These are phyloP conservation scores for Sanderia malayensis DNA, from an alignment of 30 jellyfish, hydroid and myxozoan genomes.

Conservation along the genomic window DNA sequence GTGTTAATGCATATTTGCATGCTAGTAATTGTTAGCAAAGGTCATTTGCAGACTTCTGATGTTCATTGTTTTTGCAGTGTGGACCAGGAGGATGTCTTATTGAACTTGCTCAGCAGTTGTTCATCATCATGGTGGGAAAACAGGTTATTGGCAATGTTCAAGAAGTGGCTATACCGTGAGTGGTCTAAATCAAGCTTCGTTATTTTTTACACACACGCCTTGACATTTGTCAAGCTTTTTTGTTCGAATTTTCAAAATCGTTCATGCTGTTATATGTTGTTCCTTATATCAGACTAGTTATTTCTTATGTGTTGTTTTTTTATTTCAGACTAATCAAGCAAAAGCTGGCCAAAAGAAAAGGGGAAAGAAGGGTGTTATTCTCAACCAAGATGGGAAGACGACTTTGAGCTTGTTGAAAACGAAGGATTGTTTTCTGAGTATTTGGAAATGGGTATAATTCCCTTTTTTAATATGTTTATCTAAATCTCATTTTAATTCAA, in stretches of 20 bases:
- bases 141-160: slow-evolving; percentile 94
- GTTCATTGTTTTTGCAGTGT: too few species aligned
- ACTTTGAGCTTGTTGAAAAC: slow-evolving; percentile 88
- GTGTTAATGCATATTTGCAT: too few species aligned
- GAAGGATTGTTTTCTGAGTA: slow-evolving; percentile 95
- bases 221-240: too few species aligned
- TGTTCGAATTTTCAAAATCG: too few species aligned
- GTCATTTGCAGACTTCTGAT: too few species aligned
- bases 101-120: slow-evolving; percentile 96
- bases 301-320: not conserved
- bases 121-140: slow-evolving; percentile 95
- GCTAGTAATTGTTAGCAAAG: too few species aligned
- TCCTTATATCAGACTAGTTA: too few species aligned
- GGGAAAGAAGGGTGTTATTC: slow-evolving; percentile 73
- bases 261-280: too few species aligned
- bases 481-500: too few species aligned
- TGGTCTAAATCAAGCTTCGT: too few species aligned
- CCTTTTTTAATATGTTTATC: too few species aligned
- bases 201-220: too few species aligned
- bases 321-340: slow-evolving; percentile 76
- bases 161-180: slow-evolving; percentile 98
- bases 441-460: slow-evolving; percentile 98
- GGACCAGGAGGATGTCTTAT: slow-evolving; percentile 98
- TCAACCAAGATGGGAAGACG: slow-evolving; percentile 98
- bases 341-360: slow-evolving; percentile 72